Evolutionary conservation across 2,888 invertebrate species (phyloP).

Genomic region (Lamellibrachia satsuma): DNA sequence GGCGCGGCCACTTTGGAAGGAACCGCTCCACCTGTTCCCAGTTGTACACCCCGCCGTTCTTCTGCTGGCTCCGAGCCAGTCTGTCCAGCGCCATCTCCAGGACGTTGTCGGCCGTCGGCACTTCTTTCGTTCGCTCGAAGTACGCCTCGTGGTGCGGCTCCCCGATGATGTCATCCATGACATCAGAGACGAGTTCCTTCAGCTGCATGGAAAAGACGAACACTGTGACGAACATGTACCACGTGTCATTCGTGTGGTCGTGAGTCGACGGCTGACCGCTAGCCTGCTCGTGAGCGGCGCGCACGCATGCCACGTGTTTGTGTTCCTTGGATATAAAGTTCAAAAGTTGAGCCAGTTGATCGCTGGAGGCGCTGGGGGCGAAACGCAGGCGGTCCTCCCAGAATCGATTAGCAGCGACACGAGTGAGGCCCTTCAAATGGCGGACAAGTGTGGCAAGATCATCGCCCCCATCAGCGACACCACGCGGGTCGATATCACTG

Average conservation of each 20-base stretch:
- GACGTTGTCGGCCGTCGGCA: not conserved
- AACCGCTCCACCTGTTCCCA: constrained; percentile 19
- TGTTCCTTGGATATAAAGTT: not conserved
- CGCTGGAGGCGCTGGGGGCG: not conserved
- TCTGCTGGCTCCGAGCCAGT: not conserved
- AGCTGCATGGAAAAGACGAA: constrained; percentile 10
- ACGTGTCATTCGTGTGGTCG: constrained; percentile 23
- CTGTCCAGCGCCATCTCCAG: constrained; percentile 26
- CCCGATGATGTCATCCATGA: constrained; percentile 5
- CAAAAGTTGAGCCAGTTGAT: not conserved
- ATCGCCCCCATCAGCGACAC: not conserved
- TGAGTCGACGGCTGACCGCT: not conserved
- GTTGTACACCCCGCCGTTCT: not conserved
- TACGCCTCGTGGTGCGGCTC: constrained; percentile 24
- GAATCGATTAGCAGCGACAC: not conserved
- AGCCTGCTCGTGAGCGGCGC: not conserved
- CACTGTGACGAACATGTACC: constrained; percentile 19
- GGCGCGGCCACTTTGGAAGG: not conserved
- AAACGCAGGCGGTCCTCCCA: not conserved
- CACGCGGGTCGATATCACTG: not conserved
- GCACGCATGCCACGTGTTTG: not conserved
- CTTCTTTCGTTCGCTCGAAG: not conserved
- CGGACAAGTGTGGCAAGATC: not conserved
- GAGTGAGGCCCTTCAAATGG: not conserved
- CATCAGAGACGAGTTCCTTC: not conserved